Evolutionary conservation across 1,140 invertebrate genomes (phyloP), one percentile per base, ranked within the genome.

Genomic region (Drosophila pectinifera): DNA sequence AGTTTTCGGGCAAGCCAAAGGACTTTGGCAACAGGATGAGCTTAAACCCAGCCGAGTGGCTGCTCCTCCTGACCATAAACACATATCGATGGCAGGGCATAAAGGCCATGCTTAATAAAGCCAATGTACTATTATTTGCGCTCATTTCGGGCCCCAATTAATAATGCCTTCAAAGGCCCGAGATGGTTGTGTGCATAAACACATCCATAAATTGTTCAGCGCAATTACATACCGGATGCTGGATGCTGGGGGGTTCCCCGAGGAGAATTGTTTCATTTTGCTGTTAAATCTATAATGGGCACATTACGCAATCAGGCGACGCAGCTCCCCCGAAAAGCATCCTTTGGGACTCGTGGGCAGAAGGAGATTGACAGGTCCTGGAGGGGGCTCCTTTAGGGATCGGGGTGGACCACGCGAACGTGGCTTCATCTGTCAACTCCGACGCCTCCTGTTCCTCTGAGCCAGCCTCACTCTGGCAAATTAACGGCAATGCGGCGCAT

Each of bases 171-270:
- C 3, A 39, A 45, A 51, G 53, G 48, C 46, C 49, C 28, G 31
- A 38, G 31, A 34, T 28, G 18, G 58, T 22, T 36, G 28, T 42
- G 45, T 53, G 65, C 48, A 69, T 55, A 68, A 69, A 54, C 65
- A 55, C 67, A 56, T 69, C 73, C 49, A 82, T 82, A 83, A 82
- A 82, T 83, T 79, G 80, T 74, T 82, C 80, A 83, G 61, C 13
- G 43, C 69, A 73, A 72, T 72, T 73, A 72, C 65, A 55, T 70
- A 41, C 24, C 61, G 13, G 49, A 14, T 38, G 31, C n/a, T 26
- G 10, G 16, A 3, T 7, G 20, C 28, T 31, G 5, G n/a, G 5
- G 38, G 41, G 14, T 36, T 34, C 14, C 28, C 48, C 31, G 5
- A 46, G 61, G 67, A 24, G 67, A 56, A 46, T 56, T 69, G 63